Conservation (phyloP, 1,140 invertebrate genomes). For the Mercenaria mercenaria region DNA sequence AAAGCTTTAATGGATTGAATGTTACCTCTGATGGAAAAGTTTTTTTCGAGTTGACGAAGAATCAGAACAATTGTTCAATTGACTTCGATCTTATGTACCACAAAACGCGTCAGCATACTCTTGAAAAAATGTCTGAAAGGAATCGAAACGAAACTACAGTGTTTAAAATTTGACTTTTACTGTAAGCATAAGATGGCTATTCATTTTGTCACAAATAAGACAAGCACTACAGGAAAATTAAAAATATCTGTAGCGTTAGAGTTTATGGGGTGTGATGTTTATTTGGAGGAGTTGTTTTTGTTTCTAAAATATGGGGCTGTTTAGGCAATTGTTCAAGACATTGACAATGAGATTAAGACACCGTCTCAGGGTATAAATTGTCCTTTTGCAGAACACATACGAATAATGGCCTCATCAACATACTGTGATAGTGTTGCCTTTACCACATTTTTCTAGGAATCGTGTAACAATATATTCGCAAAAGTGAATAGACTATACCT, state of each 20-base stretch:
- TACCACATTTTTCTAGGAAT: background rate
- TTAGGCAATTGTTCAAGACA: background rate
- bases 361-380: background rate
- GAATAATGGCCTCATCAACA: background rate
- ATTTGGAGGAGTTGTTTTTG: background rate
- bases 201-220: background rate
- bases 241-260: background rate
- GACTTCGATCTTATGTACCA: background rate
- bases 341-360: background rate
- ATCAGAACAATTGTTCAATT: background rate
- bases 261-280: background rate
- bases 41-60: background rate
- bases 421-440: background rate
- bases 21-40: background rate
- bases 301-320: background rate
- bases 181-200: background rate
- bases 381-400: background rate
- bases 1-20: background rate
- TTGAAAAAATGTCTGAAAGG: background rate
- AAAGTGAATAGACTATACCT: background rate
- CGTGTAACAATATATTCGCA: background rate
- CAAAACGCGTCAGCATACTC: too few species aligned
- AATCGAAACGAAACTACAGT: background rate
- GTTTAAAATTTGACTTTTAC: background rate
- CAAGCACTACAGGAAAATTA: background rate